Base-by-base conservation (phyloP, 2,113 vertebrate species). In the Chelonoidis abingdonii region DNA sequence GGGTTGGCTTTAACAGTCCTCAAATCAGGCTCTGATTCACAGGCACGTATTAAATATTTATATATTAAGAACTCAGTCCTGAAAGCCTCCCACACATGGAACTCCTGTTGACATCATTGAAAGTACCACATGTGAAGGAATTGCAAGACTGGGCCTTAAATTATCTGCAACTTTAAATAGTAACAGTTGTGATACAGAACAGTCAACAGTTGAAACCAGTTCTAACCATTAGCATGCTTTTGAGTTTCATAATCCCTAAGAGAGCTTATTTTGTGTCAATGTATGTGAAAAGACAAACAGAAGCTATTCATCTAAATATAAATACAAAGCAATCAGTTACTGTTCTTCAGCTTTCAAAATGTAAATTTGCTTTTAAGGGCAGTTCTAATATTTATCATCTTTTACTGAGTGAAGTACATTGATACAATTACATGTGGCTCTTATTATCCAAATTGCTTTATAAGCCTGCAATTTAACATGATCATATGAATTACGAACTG, bases 401-500 rank as follows among this genome's bases (percentile, higher is more conserved):
- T 98, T 96, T 93, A 94, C 82, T 84, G 93, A 97, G 95, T 94
- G 96, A 98, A 98, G 97, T 93, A 95, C 94, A 89, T 92, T 95
- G 93, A 97, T 97, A 97, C 90, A 97, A 97, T 96, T 97, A 96
- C 98, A 98, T 97, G 93, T 98, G 98, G 97, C 97, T 98, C 97
- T 97, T 98, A 98, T 98, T 98, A 98, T 89, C 95, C 91, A 94
- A 96, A 97, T 98, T 92, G 91, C 87, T 97, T 97, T 98, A 98
- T 98, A 97, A 97, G 94, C 82, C 96, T 97, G 92, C 96, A 96
- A 98, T 98, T 98, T 98, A 98, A 97, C 97, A 97, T 98, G 97
- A 98, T 98, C 96, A 94, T 97, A 98, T 97, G 97, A 98, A 98
- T 98, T 98, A 98, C 88, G 93, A 98, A 98, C 98, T 98, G 98